Base-by-base conservation (phyloP, 2,113 vertebrate species). In the Gavia stellata region DNA sequence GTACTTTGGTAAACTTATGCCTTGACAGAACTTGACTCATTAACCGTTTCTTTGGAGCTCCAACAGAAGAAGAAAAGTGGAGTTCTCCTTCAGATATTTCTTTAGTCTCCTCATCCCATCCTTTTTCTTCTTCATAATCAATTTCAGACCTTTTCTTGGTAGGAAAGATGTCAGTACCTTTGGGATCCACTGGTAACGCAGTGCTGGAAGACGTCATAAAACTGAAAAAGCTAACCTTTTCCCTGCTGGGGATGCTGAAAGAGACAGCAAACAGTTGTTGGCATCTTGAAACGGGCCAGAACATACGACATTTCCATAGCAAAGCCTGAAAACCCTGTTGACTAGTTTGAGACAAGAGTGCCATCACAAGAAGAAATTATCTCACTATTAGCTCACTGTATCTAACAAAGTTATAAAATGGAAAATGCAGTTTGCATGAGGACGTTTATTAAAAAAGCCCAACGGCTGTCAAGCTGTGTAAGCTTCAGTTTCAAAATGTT, bases 1-100 rank as follows among this genome's bases (percentile, higher is more conserved):
- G 75, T 26, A 97, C 5, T 0, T 6, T 11, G 9, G 26, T 24
- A 58, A 88, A 68, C 34, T 8, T 81, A 88, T 49, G 87, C 15
- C 67, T 88, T 50, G 36, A 55, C 31, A 59, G 12, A 97, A 44
- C 17, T 42, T 15, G 96, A 86, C 71, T 87, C 18, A 47, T 70
- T 62, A 98, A 80, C 17, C 44, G 98, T 86, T 96, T 98, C 94
- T 98, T 99, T 4, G 98, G 98, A 7, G 98, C 98, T 61, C 98
- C 98, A 40, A 98, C 98, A 95, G 98, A 98, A 94, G 99, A 99
- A 75, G 98, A 95, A 97, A 98, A 56, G 86, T 93, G 28, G 96
- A 56, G 28, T 82, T 86, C 88, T 44, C 19, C n/a, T 88, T 93
- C 87, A 62, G 62, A 9, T 38, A 24, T 14, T 86, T 90, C 67